Evolutionary conservation across 2,888 invertebrate genomes (phyloP).

Genomic region (Sympetrum striolatum): DNA sequence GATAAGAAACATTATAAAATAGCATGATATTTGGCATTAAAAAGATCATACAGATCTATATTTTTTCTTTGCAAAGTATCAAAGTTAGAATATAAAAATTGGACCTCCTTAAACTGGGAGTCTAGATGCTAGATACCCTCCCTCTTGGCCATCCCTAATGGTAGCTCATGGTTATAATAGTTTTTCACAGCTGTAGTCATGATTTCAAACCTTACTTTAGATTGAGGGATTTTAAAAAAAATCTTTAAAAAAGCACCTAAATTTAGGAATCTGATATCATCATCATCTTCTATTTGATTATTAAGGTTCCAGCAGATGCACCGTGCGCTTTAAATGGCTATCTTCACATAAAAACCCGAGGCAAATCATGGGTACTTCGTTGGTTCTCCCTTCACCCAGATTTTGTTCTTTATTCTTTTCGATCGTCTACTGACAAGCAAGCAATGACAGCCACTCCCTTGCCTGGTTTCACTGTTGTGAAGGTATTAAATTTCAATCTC

Average conservation of each 20-base stretch:
- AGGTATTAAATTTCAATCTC: conserved; percentile 51
- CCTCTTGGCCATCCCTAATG: no score
- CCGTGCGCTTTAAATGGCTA: conserved; percentile 62
- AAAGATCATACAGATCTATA: no score
- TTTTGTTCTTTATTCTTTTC: conserved; percentile 65
- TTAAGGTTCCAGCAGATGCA: conserved; percentile 63
- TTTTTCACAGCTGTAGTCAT: no score
- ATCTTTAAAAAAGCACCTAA: conserved; percentile 28
- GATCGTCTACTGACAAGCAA: conserved; percentile 60
- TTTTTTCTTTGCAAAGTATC: no score
- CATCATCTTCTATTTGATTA: neutral
- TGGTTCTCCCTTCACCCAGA: conserved; percentile 66
- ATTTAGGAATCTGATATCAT: neutral
- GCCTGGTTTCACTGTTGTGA: conserved; percentile 64
- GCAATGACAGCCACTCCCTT: conserved; percentile 67
- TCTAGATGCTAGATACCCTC: no score
- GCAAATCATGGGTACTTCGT: conserved; percentile 63
- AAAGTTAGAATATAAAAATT: no score
- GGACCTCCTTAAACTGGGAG: no score
- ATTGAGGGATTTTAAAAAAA: no score
- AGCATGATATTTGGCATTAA: no score
- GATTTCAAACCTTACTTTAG: no score
- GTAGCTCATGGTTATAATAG: no score
- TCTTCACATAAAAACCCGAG: conserved; percentile 60
- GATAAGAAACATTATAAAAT: no score